Evolutionary conservation across 2,113 vertebrate species (phyloP).

Genomic region (Riparia riparia): DNA sequence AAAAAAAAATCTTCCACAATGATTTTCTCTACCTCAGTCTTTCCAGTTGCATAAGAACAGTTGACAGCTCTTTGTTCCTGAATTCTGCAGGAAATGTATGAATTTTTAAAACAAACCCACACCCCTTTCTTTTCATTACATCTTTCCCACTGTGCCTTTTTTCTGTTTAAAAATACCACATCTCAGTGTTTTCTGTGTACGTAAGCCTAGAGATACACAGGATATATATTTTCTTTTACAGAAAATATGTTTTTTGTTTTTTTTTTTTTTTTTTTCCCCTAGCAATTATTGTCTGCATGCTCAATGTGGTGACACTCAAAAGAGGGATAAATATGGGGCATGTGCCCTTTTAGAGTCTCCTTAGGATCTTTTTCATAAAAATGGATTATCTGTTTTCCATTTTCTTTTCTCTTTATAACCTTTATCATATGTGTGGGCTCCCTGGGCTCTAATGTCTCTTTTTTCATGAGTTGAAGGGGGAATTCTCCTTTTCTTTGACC

Average conservation of each 20-base stretch:
- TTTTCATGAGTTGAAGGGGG: slow-evolving; percentile 50
- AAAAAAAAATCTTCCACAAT: neutral
- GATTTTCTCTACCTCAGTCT: neutral
- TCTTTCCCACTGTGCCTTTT: neutral
- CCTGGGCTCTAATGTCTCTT: slow-evolving; percentile 35
- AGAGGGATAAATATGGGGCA: slow-evolving; percentile 3
- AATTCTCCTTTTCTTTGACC: slow-evolving; percentile 47
- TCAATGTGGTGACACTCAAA: neutral
- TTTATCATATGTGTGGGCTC: slow-evolving; percentile 25
- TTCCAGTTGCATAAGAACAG: neutral
- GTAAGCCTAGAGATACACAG: neutral
- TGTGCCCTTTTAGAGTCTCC: slow-evolving; percentile 20
- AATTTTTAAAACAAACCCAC: slow-evolving; percentile 19
- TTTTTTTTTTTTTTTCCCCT: neutral
- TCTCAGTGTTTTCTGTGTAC: neutral
- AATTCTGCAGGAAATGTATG: neutral
- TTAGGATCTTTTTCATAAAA: slow-evolving; percentile 33
- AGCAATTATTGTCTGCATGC: neutral
- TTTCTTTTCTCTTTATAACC: slow-evolving; percentile 57
- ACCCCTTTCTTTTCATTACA: neutral
- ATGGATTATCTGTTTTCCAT: slow-evolving; percentile 29
- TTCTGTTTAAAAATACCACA: slow-evolving; percentile 15
- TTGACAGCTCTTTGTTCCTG: neutral
- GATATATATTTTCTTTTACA: neutral
- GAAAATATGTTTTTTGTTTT: neutral